Conservation (phyloP, 2,888 invertebrate genomes). For the Cheilosia grossa region DNA sequence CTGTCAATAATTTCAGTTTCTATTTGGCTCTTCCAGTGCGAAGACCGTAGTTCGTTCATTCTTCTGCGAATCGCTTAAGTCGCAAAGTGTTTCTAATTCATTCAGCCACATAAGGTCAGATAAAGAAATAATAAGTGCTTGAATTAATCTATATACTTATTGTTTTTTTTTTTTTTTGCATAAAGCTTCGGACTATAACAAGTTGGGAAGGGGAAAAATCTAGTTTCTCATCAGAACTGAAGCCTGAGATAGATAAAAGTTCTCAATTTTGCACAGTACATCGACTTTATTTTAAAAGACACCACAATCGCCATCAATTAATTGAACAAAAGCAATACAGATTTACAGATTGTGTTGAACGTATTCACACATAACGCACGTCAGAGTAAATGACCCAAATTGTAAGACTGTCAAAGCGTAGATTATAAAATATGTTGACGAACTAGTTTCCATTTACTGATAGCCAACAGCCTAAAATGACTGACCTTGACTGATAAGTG, state of each 20-base stretch:
- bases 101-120: conserved; percentile 42
- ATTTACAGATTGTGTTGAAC: not conserved
- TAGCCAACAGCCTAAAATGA: conserved; percentile 3
- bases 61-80: conserved; percentile 1
- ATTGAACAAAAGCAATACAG: not conserved
- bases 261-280: not conserved
- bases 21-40: conserved; percentile 82
- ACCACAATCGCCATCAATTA: conserved; percentile 22
- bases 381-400: conserved; percentile 14
- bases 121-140: not conserved
- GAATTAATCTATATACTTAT: not conserved
- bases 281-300: not conserved
- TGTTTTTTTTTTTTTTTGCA: conserved; percentile 2
- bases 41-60: conserved; percentile 78
- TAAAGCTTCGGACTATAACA: not conserved
- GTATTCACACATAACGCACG: not conserved
- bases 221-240: not conserved
- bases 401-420: not conserved
- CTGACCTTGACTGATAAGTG: conserved; percentile 44
- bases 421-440: conserved; percentile 21
- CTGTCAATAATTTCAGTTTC: conserved; percentile 75
- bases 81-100: conserved; percentile 6
- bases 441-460: conserved; percentile 38
- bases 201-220: not conserved
- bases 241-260: not conserved